Evolutionary conservation across 2,113 vertebrate species (phyloP).

Genomic region (Antigone vipio): DNA sequence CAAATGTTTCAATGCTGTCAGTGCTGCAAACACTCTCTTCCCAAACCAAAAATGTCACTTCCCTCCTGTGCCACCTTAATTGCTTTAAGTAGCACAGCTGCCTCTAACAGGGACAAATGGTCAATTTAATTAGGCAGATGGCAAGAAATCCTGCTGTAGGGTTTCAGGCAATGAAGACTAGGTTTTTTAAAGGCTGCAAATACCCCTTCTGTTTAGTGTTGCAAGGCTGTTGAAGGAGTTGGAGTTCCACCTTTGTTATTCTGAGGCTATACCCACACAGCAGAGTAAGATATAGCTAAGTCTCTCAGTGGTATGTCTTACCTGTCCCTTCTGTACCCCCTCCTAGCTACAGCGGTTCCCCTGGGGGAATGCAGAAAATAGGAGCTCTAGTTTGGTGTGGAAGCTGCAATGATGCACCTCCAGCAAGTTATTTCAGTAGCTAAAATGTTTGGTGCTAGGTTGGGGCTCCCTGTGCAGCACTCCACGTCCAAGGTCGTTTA

Average conservation of each 20-base stretch:
- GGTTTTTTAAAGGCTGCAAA: not conserved
- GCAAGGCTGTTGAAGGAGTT: not conserved
- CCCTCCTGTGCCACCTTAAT: not conserved
- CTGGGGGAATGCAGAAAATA: not conserved
- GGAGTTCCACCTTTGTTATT: not conserved
- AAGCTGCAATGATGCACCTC: not conserved
- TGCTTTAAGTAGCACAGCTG: constrained; percentile 9
- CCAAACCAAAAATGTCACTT: not conserved
- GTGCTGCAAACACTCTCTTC: not conserved
- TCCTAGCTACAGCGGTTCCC: not conserved
- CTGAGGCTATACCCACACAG: not conserved
- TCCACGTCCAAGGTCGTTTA: not conserved
- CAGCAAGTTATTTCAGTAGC: not conserved
- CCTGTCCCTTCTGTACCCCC: not conserved
- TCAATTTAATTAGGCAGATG: constrained; percentile 32
- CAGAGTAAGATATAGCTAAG: not conserved
- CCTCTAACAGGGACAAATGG: constrained; percentile 13
- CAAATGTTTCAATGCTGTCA: not conserved
- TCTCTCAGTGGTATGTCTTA: not conserved
- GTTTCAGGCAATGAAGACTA: not conserved
- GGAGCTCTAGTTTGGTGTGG: not conserved
- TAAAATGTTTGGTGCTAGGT: not conserved
- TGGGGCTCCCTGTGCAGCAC: not conserved
- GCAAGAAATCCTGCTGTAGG: not conserved
- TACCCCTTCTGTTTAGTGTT: not conserved